These are phyloP conservation scores for Neosilurus hyrtlii DNA, from an alignment of 2,797 vertebrate genomes.

Conservation along the genomic window DNA sequence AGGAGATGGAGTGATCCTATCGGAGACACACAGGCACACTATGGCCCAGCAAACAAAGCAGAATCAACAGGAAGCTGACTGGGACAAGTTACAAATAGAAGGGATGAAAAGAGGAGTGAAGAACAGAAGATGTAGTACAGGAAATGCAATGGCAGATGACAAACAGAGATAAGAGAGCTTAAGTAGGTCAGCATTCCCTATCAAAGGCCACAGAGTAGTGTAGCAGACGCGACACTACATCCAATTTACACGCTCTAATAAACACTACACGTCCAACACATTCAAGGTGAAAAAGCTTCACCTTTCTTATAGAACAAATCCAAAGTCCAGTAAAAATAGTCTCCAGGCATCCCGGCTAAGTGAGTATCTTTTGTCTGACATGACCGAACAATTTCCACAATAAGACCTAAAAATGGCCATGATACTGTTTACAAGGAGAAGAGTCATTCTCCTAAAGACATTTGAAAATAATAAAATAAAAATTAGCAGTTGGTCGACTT, in stretches of 20 bases:
- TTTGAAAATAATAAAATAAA: no score
- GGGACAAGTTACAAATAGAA: conserved; percentile 13
- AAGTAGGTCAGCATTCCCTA: conserved; percentile 25
- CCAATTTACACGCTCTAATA: not conserved
- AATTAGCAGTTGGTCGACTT: no score
- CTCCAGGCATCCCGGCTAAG: not conserved
- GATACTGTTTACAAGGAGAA: not conserved
- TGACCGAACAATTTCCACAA: not conserved
- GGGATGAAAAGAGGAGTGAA: conserved; percentile 9
- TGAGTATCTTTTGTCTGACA: not conserved
- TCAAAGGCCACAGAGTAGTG: conserved; percentile 28
- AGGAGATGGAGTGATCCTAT: conserved; percentile 2
- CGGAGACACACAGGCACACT: not conserved
- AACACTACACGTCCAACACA: conserved; percentile 22
- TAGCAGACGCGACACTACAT: conserved; percentile 21
- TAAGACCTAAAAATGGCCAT: not conserved
- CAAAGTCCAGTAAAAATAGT: not conserved
- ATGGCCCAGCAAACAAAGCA: conserved; percentile 14
- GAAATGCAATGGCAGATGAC: conserved; percentile 15
- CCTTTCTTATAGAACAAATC: conserved; percentile 14
- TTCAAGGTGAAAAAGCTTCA: conserved; percentile 3
- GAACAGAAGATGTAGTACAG: conserved; percentile 28
- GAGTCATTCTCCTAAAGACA: not conserved
- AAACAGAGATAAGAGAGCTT: conserved; percentile 25
- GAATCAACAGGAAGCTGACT: conserved; percentile 19